Evolutionary conservation across 2,888 invertebrate species (phyloP), one percentile per base, ranked within the genome.

Genomic region (Eilema sororculum): DNA sequence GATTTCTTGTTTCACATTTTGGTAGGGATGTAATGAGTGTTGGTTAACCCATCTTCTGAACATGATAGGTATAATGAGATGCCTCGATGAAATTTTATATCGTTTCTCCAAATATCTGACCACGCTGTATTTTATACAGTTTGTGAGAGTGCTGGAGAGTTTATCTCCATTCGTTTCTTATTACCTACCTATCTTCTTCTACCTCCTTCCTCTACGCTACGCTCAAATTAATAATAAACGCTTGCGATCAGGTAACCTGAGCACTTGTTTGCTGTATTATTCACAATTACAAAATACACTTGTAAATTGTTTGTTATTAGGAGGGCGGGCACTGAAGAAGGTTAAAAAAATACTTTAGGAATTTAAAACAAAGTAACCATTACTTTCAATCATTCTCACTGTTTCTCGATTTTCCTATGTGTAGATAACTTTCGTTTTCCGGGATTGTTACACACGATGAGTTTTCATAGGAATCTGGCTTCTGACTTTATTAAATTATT

Each of bases 1-100:
- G 80, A 79, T 81, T 82, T 81, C 70, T 76, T 78, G 77, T 78
- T 77, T 77, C 74, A 71, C 75, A 74, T 65, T 75, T 78, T 69
- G 63, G 69, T 72, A 75, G 73, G 74, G 77, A 56, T 81, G 73
- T 52, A 74, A 69, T 71, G 69, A 69, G 62, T 65, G 25, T 66
- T 30, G 59, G 25, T 30, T 5, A 25, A 25, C 25, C 16, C 16
- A 25, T 58, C 58, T 16, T 16, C 20, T 58, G 25, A 58, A 20
- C 33, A 33, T 33, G 33, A 10, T 60, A 60, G 33, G 24, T 25
- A 25, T 8, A 60, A 30, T 41, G n/a, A n/a, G n/a, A 46, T 46
- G 16, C 10, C 8, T 52, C 9, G 52, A 52, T 8, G 4, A 20
- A n/a, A n/a, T n/a, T 2, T 52, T n/a, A 52, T n/a, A 52, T 46